Conservation (phyloP, 2,113 vertebrate genomes). For the Sceloporus tristichus region DNA sequence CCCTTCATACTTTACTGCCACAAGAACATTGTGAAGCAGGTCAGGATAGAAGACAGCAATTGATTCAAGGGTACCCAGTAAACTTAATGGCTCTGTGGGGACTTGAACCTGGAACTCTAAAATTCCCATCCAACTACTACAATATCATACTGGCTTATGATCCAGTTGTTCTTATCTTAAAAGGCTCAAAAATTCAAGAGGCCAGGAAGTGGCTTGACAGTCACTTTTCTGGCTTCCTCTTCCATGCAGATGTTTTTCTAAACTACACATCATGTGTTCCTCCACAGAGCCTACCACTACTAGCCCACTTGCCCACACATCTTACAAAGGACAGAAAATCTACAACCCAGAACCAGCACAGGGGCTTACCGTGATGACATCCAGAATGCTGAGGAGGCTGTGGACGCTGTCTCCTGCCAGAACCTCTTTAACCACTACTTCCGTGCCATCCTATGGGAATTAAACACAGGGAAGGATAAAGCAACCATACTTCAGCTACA, state of each 20-base stretch:
- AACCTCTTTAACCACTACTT: slow-evolving; percentile 92
- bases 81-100: too few species aligned
- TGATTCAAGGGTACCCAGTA: too few species aligned
- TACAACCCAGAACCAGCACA: neutral
- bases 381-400: slow-evolving; percentile 94
- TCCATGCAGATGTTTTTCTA: neutral
- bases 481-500: neutral
- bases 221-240: neutral
- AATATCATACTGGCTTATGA: too few species aligned
- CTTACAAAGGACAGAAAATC: neutral
- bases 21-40: too few species aligned
- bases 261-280: neutral
- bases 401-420: slow-evolving; percentile 93
- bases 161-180: too few species aligned
- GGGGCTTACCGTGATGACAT: slow-evolving; percentile 90
- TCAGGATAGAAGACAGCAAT: too few species aligned
- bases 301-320: neutral
- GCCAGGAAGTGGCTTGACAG: neutral
- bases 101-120: too few species aligned
- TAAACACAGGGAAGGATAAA: neutral
- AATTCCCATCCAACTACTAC: too few species aligned
- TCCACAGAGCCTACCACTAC: neutral
- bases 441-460: slow-evolving; percentile 86
- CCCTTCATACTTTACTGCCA: too few species aligned
- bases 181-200: neutral